These are phyloP conservation scores for Stramonita haemastoma DNA, from an alignment of 2,888 invertebrate species.

Conservation along the genomic window DNA sequence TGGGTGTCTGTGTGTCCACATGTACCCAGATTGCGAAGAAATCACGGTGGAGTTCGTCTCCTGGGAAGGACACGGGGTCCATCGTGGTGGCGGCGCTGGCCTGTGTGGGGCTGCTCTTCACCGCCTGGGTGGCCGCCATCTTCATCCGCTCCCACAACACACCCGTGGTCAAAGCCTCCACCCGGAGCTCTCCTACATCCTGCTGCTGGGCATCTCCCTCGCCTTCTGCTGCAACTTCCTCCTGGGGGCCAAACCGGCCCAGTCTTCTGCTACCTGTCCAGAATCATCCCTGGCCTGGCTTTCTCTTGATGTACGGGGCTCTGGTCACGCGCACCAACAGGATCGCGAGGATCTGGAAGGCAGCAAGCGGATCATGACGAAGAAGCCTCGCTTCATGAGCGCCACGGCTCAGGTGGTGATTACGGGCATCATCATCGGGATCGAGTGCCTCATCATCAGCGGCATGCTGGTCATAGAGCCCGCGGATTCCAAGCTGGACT, in stretches of 20 bases:
- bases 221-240: slow-evolving; percentile 86
- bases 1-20: not conserved
- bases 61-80: slow-evolving; percentile 83
- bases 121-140: slow-evolving; percentile 86
- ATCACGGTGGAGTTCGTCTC: slow-evolving; percentile 83
- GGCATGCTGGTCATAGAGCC: slow-evolving; percentile 82
- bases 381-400: slow-evolving; percentile 92
- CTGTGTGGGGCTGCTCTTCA: slow-evolving; percentile 89
- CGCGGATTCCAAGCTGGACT: slow-evolving; percentile 80
- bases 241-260: slow-evolving; percentile 87
- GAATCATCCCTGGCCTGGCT: slow-evolving; percentile 94
- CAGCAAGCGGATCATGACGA: slow-evolving; percentile 92
- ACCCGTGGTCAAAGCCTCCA: slow-evolving; percentile 86
- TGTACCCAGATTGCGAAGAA: slow-evolving; percentile 80
- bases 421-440: slow-evolving; percentile 89
- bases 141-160: slow-evolving; percentile 93
- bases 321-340: slow-evolving; percentile 97
- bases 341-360: slow-evolving; percentile 97
- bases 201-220: slow-evolving; percentile 81
- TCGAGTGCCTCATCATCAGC: slow-evolving; percentile 88
- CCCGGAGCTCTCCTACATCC: slow-evolving; percentile 87
- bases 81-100: slow-evolving; percentile 85
- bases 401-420: slow-evolving; percentile 82
- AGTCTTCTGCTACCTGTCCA: slow-evolving; percentile 91
- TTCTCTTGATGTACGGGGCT: slow-evolving; percentile 98